Evolutionary conservation across 2,888 invertebrate genomes (phyloP).

Genomic region (Metopia argyrocephala): DNA sequence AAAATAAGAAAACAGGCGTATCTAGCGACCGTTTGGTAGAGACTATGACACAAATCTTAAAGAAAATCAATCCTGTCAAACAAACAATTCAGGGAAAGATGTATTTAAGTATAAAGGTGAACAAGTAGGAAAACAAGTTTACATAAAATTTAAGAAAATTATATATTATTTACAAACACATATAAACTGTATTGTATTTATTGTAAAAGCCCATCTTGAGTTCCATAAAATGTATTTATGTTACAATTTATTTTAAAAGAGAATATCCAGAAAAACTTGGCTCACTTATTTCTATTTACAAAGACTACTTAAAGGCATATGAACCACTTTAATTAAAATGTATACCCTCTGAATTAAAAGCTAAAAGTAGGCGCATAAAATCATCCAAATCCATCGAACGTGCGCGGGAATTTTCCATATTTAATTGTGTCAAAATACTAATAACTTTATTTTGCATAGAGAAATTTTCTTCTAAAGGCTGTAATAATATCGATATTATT

Average conservation of each 20-base stretch:
- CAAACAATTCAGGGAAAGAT: slow-evolving; percentile 95
- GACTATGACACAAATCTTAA: slow-evolving; percentile 95
- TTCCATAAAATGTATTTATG: too few relatives aligned
- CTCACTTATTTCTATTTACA: slow-evolving; percentile 13
- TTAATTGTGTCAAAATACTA: slow-evolving; percentile 84
- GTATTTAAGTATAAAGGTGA: slow-evolving; percentile 91
- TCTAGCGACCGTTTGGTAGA: slow-evolving; percentile 94
- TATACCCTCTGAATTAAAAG: slow-evolving; percentile 94
- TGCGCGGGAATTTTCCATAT: slow-evolving; percentile 89
- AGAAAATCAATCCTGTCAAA: slow-evolving; percentile 95
- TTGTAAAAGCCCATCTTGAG: neutral
- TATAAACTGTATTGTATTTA: too few relatives aligned
- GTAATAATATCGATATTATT: slow-evolving; percentile 69
- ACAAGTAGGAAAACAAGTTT: slow-evolving; percentile 64
- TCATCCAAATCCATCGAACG: slow-evolving; percentile 98
- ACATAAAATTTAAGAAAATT: too few relatives aligned
- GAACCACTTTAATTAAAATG: slow-evolving; percentile 83
- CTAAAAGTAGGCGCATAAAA: slow-evolving; percentile 91
- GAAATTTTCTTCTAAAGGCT: slow-evolving; percentile 88
- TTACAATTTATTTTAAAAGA: too few relatives aligned
- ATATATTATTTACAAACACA: too few relatives aligned
- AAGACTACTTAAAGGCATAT: slow-evolving; percentile 7
- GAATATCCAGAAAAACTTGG: neutral
- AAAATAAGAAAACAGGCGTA: slow-evolving; percentile 94
- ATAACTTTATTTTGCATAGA: slow-evolving; percentile 90